A percentile compares a stretch with the other conserved stretches of the same genome.
phyloP scores from a whole-genome alignment of 1,140 invertebrate species.

The Idris sp. region DNA sequence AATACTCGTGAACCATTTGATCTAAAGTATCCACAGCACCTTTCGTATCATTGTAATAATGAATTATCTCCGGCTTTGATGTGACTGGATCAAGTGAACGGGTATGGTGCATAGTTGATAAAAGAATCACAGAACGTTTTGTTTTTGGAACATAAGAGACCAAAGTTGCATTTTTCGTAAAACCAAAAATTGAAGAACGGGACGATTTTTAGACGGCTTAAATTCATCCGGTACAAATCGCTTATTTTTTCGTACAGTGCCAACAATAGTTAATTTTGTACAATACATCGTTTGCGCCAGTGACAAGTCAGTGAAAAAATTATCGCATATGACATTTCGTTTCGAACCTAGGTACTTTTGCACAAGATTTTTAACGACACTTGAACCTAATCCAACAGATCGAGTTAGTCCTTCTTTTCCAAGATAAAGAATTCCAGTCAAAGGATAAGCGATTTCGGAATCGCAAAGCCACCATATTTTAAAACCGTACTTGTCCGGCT shows the following conservation, averaged over 20 bases:
- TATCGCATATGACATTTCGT: slow-evolving; percentile 43
- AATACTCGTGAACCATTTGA: no score
- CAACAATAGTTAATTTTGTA: slow-evolving; percentile 52
- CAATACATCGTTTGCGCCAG: slow-evolving; percentile 47
- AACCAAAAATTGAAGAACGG: neutral
- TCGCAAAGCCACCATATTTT: slow-evolving; percentile 71
- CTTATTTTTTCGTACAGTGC: no score
- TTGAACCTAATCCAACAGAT: slow-evolving; percentile 43
- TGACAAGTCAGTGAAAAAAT: slow-evolving; percentile 26
- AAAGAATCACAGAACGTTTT: no score
- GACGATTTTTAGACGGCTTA: neutral
- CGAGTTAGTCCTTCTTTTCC: slow-evolving; percentile 48
- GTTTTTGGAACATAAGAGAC: no score
- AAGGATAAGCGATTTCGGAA: slow-evolving; percentile 55
- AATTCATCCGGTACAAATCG: slow-evolving; percentile 50
- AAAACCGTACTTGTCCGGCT: slow-evolving; percentile 76
- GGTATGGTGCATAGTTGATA: no score
- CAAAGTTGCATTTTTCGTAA: no score
- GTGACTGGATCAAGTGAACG: no score
- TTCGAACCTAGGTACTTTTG: slow-evolving; percentile 30
- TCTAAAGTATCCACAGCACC: no score
- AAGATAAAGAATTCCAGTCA: slow-evolving; percentile 55
- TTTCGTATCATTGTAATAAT: no score
- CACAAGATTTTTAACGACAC: slow-evolving; percentile 45
- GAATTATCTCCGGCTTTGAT: no score